Evolutionary conservation across 2,888 invertebrate genomes (phyloP), one percentile per base, ranked within the genome.

Genomic region (Mythimna loreyi): DNA sequence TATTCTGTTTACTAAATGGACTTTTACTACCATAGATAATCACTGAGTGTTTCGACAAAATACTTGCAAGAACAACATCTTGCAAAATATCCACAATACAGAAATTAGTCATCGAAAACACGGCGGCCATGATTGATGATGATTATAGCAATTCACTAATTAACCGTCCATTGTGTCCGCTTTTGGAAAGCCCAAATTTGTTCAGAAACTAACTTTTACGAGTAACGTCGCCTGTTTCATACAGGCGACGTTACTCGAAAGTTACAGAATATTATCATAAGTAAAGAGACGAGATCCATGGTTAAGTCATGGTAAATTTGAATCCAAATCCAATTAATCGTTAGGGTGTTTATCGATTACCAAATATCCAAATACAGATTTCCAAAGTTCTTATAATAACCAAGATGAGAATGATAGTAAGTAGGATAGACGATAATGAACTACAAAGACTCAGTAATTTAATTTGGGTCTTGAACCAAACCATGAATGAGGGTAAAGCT

Each of bases 161-260:
- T 36, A 53, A 72, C n/a, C 11, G 11, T 23, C 6, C 16, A 68
- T 36, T 28, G 53, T 70, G n/a, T 16, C 7, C 11, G 13, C 28
- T 40, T 52, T 45, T 23, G 28, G 6, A 1, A 45, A 69, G 28
- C n/a, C 52, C 23, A n/a, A 36, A 45, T 21, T 36, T 16, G 47
- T 16, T 25, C 25, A 28, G 30, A 28, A 8, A 30, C 19, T 19
- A 28, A 28, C 52, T 28, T 28, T 30, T n/a, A 5, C 9, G 9
- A 50, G 52, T 28, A 4, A 19, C 28, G 19, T 52, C 4, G 19
- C 6, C 28, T 4, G 19, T 28, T 1, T 9, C n/a, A n/a, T n/a
- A n/a, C n/a, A n/a, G n/a, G n/a, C n/a, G n/a, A n/a, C n/a, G n/a
- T n/a, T n/a, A n/a, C n/a, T n/a, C n/a, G n/a, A n/a, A 52, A 7